phyloP scores from a whole-genome alignment of 1,140 invertebrate genomes.

The Drosophila gunungcola region DNA sequence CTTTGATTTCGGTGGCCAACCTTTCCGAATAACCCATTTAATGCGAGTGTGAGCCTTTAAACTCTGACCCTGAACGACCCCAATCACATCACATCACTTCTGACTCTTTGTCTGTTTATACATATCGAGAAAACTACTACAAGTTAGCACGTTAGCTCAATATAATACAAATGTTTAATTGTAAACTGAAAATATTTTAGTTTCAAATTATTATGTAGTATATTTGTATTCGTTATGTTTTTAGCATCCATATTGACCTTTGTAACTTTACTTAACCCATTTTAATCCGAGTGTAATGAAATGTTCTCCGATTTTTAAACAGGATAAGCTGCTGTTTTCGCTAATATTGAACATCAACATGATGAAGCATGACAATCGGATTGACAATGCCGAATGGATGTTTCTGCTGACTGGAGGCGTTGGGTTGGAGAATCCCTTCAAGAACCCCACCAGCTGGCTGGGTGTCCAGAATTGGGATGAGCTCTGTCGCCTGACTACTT shows the following conservation, averaged over 20 bases:
- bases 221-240: too few relatives aligned
- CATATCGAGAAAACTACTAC: conserved; percentile 4
- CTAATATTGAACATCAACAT: conserved; percentile 94
- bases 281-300: conserved; percentile 43
- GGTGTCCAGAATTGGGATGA: conserved; percentile 93
- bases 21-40: conserved; percentile 62
- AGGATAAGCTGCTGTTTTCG: conserved; percentile 96
- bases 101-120: neutral
- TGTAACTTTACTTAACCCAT: too few relatives aligned
- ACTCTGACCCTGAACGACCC: conserved; percentile 32
- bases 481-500: conserved; percentile 87
- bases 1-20: conserved; percentile 60
- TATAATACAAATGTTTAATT: too few relatives aligned
- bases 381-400: conserved; percentile 92
- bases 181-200: too few relatives aligned
- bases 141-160: neutral
- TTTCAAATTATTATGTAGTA: too few relatives aligned
- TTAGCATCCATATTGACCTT: too few relatives aligned
- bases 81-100: conserved; percentile 3
- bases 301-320: conserved; percentile 56
- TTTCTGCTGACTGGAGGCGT: conserved; percentile 96
- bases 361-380: conserved; percentile 88
- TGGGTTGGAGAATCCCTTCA: conserved; percentile 90
- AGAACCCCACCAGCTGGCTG: conserved; percentile 91
- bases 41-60: conserved; percentile 48